Conservation (phyloP, 2,797 vertebrate genomes). For the Todus mexicanus region DNA sequence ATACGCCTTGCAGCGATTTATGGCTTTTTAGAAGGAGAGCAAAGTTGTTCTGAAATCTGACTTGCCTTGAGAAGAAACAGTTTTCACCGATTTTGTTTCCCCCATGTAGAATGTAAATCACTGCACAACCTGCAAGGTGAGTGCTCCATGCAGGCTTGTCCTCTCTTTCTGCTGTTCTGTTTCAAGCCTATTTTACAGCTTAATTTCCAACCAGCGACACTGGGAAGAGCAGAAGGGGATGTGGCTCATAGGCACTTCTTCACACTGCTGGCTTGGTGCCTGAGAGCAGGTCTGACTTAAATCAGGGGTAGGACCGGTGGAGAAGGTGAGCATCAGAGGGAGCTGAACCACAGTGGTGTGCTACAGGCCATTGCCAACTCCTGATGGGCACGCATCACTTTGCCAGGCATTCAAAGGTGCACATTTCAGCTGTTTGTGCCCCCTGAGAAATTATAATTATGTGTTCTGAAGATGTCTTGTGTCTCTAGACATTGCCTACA, state of each 20-base stretch:
- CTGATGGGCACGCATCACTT: not conserved
- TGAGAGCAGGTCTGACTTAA: not conserved
- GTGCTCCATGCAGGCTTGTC: not conserved
- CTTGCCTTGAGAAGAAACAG: not conserved
- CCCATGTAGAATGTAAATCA: not conserved
- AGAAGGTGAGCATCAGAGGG: fast-evolving
- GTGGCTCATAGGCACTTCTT: not conserved
- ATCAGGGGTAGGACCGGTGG: not conserved
- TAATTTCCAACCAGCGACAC: not conserved
- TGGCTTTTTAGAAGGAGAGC: not conserved
- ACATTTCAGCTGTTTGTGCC: not conserved
- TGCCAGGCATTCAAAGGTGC: not conserved
- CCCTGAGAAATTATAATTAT: not conserved
- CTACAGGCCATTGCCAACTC: fast-evolving
- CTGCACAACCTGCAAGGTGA: not conserved
- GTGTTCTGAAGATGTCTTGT: not conserved
- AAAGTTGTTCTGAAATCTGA: not conserved
- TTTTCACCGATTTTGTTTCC: not conserved
- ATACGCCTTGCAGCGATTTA: not conserved
- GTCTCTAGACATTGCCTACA: not conserved
- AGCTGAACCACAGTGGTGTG: not conserved
- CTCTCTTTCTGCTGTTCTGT: not conserved
- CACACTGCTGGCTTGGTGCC: not conserved
- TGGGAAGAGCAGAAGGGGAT: not conserved
- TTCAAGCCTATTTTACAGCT: not conserved